phyloP scores from a whole-genome alignment of 2,888 invertebrate species.

The Drosophila monieri region DNA sequence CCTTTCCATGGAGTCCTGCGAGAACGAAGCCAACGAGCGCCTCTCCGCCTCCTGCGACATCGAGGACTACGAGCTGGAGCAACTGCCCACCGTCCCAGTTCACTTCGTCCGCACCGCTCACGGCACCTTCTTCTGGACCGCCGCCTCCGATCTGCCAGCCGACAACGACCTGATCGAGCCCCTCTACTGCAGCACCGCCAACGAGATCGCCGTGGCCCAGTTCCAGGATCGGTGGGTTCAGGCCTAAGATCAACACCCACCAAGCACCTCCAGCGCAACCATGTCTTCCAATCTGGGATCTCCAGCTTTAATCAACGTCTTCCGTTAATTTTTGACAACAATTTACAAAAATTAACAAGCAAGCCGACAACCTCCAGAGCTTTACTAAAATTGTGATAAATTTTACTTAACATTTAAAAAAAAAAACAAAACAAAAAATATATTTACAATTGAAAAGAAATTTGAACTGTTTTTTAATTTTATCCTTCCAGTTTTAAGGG shows the following conservation, averaged over 20 bases:
- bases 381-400: constrained; percentile 76
- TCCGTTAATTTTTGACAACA: constrained; percentile 59
- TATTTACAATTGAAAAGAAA: constrained; percentile 60
- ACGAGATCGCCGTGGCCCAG: constrained; percentile 80
- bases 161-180: constrained; percentile 82
- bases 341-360: constrained; percentile 59
- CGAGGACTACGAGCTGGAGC: constrained; percentile 80
- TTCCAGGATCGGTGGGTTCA: constrained; percentile 88
- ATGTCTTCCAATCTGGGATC: constrained; percentile 65
- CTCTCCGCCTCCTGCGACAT: constrained; percentile 76
- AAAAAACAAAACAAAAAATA: constrained; percentile 41
- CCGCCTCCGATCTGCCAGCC: constrained; percentile 84
- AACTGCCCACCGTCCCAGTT: constrained; percentile 85
- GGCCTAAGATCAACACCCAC: constrained; percentile 84
- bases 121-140: constrained; percentile 93
- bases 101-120: constrained; percentile 91
- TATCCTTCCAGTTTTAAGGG: constrained; percentile 8
- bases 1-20: constrained; percentile 75
- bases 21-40: constrained; percentile 81
- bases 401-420: constrained; percentile 50
- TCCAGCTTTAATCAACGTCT: constrained; percentile 68
- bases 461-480: constrained; percentile 49
- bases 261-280: constrained; percentile 42
- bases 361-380: constrained; percentile 64
- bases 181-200: constrained; percentile 79